Evolutionary conservation across 2,888 invertebrate genomes (phyloP), one percentile per base, ranked within the genome.

Genomic region (Ophioninae sp.): DNA sequence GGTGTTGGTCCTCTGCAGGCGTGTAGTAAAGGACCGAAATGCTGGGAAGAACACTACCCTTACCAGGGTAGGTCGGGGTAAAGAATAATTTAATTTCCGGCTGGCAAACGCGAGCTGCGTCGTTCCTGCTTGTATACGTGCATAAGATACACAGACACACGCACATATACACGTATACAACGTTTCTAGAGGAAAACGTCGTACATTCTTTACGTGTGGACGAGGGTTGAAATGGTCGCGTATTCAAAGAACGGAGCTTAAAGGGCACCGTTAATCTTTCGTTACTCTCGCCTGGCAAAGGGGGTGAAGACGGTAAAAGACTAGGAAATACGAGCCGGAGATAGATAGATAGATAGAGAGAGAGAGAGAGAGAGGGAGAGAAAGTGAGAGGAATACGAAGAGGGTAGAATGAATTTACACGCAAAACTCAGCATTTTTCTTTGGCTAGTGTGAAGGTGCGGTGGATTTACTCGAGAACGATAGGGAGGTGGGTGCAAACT

Each of bases 21-120:
- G 67, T 13, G 65, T 41, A 23, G 30, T n/a, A 57, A 44, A 57
- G 8, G 44, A 70, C 69, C 50, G 41, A 41, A 44, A 75, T 23
- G 65, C 41, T 62, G 37, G 21, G 57, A 56, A 30, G 74, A 73
- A 57, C 70, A 69, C 23, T 37, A 50, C 21, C 65, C 44, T 59
- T 81, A 17, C 17, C 61, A 50, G 70, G 75, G 56, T 61, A 70
- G 56, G 64, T 67, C 62, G 59, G 62, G 69, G 64, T 64, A 61
- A 84, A 80, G 82, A 85, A 85, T 85, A 85, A 85, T 85, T 84
- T 84, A 85, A 85, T 85, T 85, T 84, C 84, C 84, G 79, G 84
- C 75, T 78, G 74, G 81, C 57, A 74, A 82, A 81, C 72, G 75
- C 59, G 56, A 56, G 67, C 80, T 61, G 50, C 50, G 64, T 68